Conservation (phyloP, 2,113 vertebrate species). For the Charina bottae region DNA sequence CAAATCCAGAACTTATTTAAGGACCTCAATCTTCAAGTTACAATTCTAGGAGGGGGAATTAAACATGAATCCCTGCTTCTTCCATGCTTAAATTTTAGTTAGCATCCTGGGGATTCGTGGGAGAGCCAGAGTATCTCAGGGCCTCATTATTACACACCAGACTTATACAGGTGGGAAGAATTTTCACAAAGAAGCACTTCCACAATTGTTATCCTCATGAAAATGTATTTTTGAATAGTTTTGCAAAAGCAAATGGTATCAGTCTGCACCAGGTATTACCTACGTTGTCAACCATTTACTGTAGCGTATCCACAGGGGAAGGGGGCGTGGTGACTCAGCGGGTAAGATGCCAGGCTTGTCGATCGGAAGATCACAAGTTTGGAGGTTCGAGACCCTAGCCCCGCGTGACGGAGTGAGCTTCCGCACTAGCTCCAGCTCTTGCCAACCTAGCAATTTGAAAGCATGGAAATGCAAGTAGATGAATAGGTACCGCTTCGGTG, state of each 20-base stretch:
- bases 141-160: neutral
- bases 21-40: no score
- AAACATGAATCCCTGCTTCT: neutral
- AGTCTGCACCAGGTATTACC: neutral
- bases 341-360: no score
- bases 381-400: no score
- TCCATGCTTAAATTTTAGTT: neutral
- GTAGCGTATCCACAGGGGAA: conserved; percentile 8
- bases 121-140: neutral
- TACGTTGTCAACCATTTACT: neutral
- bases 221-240: neutral
- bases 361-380: no score
- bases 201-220: neutral
- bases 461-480: no score
- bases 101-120: neutral
- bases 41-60: neutral
- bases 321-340: no score
- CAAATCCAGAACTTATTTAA: neutral
- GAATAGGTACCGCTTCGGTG: no score
- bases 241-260: neutral
- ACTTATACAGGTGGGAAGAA: neutral
- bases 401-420: no score
- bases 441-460: no score
- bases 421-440: no score
- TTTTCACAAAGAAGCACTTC: neutral